A percentile compares a stretch with the other conserved stretches of the same genome.
phyloP scores from a whole-genome alignment of 2,113 vertebrate species.

The Camelus dromedarius region DNA sequence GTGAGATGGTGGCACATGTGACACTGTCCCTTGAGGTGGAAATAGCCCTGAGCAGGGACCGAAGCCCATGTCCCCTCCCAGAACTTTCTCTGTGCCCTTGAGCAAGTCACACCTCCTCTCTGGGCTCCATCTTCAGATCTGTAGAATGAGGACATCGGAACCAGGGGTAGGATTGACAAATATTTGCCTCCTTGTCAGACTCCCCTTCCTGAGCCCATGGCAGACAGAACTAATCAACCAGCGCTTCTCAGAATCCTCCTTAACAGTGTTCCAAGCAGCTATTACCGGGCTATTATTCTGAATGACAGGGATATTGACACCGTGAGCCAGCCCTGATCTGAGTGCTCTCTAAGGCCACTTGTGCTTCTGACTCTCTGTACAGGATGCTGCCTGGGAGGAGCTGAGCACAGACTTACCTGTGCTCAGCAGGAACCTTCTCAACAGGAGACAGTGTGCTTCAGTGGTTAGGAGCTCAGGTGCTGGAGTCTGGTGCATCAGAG shows the following conservation, averaged over 20 bases:
- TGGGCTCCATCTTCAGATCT: background rate
- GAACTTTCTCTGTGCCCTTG: background rate
- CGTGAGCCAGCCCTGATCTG: background rate
- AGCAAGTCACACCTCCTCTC: background rate
- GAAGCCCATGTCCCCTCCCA: background rate
- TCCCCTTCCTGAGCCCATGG: background rate
- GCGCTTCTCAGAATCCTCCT: background rate
- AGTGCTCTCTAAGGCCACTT: background rate
- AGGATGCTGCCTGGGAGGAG: background rate
- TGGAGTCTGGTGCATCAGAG: background rate
- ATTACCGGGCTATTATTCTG: background rate
- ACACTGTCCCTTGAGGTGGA: background rate
- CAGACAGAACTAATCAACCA: background rate
- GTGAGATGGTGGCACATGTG: background rate
- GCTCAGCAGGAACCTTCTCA: background rate
- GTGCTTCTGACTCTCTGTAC: background rate
- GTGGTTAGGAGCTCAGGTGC: background rate
- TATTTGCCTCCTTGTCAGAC: background rate
- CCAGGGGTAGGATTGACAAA: background rate
- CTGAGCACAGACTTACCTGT: fast-evolving
- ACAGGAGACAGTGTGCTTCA: background rate
- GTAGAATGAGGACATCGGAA: background rate
- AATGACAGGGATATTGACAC: background rate
- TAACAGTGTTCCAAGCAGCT: background rate
- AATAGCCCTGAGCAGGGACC: background rate